Base-by-base conservation (phyloP, 2,113 vertebrate genomes). In the Equus przewalskii region DNA sequence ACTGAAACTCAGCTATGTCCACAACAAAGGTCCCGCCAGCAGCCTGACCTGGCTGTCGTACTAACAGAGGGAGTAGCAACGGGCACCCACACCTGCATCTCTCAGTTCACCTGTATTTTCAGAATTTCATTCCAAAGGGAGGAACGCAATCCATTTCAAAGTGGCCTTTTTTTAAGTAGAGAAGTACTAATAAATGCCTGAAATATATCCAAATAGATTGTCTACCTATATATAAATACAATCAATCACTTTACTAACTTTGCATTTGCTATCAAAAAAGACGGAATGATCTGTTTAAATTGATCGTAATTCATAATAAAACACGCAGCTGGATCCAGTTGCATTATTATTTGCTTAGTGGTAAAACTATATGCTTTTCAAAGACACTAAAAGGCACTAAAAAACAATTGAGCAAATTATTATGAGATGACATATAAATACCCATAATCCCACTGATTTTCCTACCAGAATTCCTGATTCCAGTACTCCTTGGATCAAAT, bases 381-480 rank as follows among this genome's bases (percentile, higher is more conserved):
- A 98, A 98, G 0, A 86, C 51, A 97, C 93, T 97, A 92, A 98
- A 97, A 98, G 26, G 69, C 82, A 98, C 82, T 95, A 96, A 94
- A 91, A 98, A 98, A 98, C 16, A 94, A 98, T 97, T 94, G 97
- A 97, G 94, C 92, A 96, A 97, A 98, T 54, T 92, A 89, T 96
- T 97, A 97, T 98, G 93, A 98, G 95, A 98, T 97, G 98, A 98
- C 87, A 96, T 96, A 97, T 98, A 98, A 98, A 98, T 97, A 98
- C 90, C 87, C 96, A 96, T 94, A 96, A 97, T 98, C 82, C 89
- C 92, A 96, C 80, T 96, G 91, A 97, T 94, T 98, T 98, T 79
- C 87, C 85, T 96, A 96, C 89, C 85, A 97, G 70, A 98, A 97
- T 96, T 98, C 91, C 64, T 93, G 36, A 97, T 89, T 98, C 92